These are phyloP conservation scores for Acronicta leporina DNA, from an alignment of 2,888 invertebrate species.

Conservation along the genomic window DNA sequence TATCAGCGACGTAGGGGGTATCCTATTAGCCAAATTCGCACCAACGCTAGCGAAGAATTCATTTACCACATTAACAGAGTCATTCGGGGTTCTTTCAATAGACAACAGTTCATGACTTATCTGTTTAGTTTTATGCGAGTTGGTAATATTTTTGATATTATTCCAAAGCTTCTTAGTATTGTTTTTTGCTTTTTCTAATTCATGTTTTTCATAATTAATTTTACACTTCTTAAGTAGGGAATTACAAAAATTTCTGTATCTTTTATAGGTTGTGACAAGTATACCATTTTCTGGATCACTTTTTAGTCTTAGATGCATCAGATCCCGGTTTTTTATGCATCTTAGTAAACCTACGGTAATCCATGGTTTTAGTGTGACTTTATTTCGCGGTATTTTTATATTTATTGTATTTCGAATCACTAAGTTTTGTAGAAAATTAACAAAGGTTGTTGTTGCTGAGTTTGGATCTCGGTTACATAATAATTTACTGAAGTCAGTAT, in stretches of 20 bases:
- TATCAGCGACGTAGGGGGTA: not conserved
- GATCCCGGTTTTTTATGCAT: slow-evolving; percentile 6
- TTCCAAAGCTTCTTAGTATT: not conserved
- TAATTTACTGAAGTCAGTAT: too few species aligned
- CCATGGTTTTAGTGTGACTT: slow-evolving; percentile 4
- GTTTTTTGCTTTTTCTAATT: not conserved
- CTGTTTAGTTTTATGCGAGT: not conserved
- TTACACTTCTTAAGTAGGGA: slow-evolving; percentile 3
- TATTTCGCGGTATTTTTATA: slow-evolving; percentile 1
- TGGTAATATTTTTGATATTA: slow-evolving; percentile 1
- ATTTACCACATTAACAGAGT: not conserved
- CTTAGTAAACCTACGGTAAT: slow-evolving; percentile 2
- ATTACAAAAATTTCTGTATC: slow-evolving; percentile 6
- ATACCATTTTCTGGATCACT: not conserved
- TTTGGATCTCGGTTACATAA: too few species aligned
- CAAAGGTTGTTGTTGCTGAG: too few species aligned
- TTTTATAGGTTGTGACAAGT: slow-evolving; percentile 1
- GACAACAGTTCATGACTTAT: not conserved
- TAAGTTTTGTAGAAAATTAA: too few species aligned
- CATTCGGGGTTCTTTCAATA: not conserved
- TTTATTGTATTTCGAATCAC: slow-evolving; percentile 1
- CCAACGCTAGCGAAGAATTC: slow-evolving; percentile 2
- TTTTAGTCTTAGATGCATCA: slow-evolving; percentile 3
- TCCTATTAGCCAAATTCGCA: slow-evolving; percentile 1
- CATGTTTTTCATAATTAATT: not conserved